Percentiles rank a stretch among this genome's conserved stretches.
Evolutionary conservation across 2,797 vertebrate species (phyloP).

Genomic region (Gastrophryne carolinensis): DNA sequence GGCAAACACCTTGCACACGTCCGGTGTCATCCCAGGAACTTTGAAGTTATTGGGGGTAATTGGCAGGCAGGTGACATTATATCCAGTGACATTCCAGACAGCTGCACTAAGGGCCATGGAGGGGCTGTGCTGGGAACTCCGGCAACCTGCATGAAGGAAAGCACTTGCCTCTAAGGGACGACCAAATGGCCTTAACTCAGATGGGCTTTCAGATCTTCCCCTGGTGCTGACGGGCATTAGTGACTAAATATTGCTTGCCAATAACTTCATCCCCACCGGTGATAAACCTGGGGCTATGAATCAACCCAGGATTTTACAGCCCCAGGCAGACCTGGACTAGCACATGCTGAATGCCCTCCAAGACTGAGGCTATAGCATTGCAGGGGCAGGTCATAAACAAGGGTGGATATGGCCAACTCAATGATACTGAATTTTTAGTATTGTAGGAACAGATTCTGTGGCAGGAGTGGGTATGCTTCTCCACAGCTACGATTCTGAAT

Average conservation of each 20-base stretch:
- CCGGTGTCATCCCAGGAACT: too few species aligned
- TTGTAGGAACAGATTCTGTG: too few species aligned
- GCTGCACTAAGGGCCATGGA: slow-evolving; percentile 35
- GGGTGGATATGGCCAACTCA: too few species aligned
- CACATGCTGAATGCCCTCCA: too few species aligned
- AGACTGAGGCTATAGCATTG: too few species aligned
- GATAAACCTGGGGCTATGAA: too few species aligned
- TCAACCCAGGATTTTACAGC: too few species aligned
- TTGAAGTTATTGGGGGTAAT: too few species aligned
- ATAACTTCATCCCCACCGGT: too few species aligned
- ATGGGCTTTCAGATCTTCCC: slow-evolving; percentile 13
- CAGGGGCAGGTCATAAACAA: too few species aligned
- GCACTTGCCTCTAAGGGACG: slow-evolving; percentile 2
- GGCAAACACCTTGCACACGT: neutral
- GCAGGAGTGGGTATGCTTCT: too few species aligned
- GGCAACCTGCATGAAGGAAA: slow-evolving; percentile 7
- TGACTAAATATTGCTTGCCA: slow-evolving; percentile 24
- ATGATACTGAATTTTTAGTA: too few species aligned
- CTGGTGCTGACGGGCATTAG: neutral
- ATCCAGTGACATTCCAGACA: slow-evolving; percentile 18
- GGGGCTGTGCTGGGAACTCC: slow-evolving; percentile 15
- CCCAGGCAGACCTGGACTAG: slow-evolving; percentile 17
- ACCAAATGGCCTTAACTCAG: slow-evolving; percentile 15
- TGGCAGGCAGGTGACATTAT: neutral
- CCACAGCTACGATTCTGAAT: slow-evolving; percentile 11